Conservation (phyloP, 2,888 invertebrate species). For the Pilophorus perplexus region DNA sequence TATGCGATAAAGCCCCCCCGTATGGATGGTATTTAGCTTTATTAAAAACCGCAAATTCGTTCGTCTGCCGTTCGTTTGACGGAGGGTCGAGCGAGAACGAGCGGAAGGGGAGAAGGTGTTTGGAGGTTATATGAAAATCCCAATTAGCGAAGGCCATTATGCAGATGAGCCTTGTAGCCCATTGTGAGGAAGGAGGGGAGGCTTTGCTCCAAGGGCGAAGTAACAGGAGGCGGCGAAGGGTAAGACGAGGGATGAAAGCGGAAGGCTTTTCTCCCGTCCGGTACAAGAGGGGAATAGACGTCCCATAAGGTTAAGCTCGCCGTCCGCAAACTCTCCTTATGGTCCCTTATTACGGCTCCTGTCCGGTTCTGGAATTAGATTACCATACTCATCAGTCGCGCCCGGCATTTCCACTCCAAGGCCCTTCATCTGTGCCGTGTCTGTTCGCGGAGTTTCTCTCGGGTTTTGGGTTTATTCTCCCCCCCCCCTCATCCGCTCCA, state of each 20-base stretch:
- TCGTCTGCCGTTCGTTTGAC: neutral
- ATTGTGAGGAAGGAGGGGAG: too few species aligned
- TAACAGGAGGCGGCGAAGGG: neutral
- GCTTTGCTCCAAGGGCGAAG: neutral
- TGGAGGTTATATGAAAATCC: conserved; percentile 29
- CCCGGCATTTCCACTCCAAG: neutral
- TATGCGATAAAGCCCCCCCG: too few species aligned
- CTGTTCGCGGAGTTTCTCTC: neutral
- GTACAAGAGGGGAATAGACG: conserved; percentile 15
- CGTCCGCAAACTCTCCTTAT: conserved; percentile 18
- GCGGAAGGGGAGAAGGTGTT: neutral
- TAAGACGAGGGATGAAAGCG: conserved; percentile 14
- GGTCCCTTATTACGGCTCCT: conserved; percentile 33
- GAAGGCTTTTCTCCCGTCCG: neutral
- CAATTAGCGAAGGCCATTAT: conserved; percentile 38
- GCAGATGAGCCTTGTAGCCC: conserved; percentile 30
- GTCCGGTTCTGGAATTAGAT: conserved; percentile 27
- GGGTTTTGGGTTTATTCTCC: conserved; percentile 1
- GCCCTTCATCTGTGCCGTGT: neutral
- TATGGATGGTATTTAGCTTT: conserved; percentile 2
- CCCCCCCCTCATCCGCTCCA: too few species aligned
- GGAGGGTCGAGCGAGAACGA: too few species aligned
- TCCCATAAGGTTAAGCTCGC: conserved; percentile 35
- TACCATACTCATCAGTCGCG: conserved; percentile 33
- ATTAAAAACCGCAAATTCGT: neutral